These are phyloP conservation scores for Puma concolor DNA, from an alignment of 2,113 vertebrate genomes.

Conservation along the genomic window DNA sequence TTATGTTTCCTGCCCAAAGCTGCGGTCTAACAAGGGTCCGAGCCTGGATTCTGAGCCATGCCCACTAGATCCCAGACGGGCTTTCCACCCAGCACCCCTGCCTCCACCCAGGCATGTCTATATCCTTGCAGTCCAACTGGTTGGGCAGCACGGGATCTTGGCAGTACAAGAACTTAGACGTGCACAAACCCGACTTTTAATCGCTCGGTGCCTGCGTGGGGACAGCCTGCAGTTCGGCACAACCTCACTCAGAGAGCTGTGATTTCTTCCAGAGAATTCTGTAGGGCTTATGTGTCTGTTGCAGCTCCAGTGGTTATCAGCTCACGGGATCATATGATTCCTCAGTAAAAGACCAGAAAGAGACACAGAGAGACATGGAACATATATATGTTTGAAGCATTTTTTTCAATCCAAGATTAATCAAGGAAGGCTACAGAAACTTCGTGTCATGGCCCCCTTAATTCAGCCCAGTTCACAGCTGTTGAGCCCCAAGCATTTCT, in stretches of 20 bases:
- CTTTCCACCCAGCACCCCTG: accelerated
- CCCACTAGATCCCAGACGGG: accelerated
- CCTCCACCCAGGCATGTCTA: neutral
- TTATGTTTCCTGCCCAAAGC: neutral
- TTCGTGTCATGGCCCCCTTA: neutral
- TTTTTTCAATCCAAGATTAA: neutral
- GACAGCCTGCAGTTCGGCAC: neutral
- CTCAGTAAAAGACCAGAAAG: neutral
- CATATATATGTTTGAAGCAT: neutral
- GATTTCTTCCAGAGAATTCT: neutral
- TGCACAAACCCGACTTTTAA: neutral
- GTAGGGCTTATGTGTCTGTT: neutral
- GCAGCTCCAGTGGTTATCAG: neutral
- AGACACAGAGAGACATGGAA: neutral
- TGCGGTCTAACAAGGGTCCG: neutral
- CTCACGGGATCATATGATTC: neutral
- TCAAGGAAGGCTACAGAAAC: neutral
- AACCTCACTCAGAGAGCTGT: neutral
- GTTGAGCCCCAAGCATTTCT: accelerated
- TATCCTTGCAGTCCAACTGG: neutral
- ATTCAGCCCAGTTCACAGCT: neutral
- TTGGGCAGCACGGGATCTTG: neutral
- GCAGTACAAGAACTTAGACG: neutral
- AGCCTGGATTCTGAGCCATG: neutral
- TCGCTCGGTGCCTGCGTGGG: accelerated